Conservation (phyloP, 2,113 vertebrate species). For the Symphodus melops region DNA sequence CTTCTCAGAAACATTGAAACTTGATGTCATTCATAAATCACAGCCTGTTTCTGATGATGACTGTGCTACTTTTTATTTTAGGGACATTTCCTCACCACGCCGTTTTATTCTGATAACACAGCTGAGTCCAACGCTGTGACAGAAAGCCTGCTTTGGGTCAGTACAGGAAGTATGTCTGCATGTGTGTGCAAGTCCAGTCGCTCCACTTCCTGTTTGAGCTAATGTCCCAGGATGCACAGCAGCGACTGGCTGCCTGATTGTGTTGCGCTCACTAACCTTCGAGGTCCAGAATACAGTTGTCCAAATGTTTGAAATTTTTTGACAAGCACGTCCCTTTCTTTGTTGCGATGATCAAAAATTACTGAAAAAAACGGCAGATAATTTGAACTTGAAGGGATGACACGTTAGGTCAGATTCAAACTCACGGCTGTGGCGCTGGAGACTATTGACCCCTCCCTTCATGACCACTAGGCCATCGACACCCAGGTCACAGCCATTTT, state of each 20-base stretch:
- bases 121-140: neutral
- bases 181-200: slow-evolving; percentile 42
- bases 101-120: neutral
- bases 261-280: too few species aligned
- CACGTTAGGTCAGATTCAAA: too few species aligned
- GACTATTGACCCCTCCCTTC: too few species aligned
- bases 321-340: too few species aligned
- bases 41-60: neutral
- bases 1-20: slow-evolving; percentile 9
- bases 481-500: too few species aligned
- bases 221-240: slow-evolving; percentile 55
- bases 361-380: too few species aligned
- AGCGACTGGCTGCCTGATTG: neutral
- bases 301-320: too few species aligned
- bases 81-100: neutral
- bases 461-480: too few species aligned
- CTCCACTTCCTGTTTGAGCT: slow-evolving; percentile 69
- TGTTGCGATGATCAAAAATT: too few species aligned
- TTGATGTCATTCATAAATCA: neutral
- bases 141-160: slow-evolving; percentile 56
- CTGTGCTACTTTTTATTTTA: neutral
- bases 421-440: too few species aligned
- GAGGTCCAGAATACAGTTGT: too few species aligned
- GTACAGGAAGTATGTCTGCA: slow-evolving; percentile 56
- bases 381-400: too few species aligned